These are phyloP conservation scores for Borostomias antarcticus DNA, from an alignment of 2,797 vertebrate genomes.

Conservation along the genomic window DNA sequence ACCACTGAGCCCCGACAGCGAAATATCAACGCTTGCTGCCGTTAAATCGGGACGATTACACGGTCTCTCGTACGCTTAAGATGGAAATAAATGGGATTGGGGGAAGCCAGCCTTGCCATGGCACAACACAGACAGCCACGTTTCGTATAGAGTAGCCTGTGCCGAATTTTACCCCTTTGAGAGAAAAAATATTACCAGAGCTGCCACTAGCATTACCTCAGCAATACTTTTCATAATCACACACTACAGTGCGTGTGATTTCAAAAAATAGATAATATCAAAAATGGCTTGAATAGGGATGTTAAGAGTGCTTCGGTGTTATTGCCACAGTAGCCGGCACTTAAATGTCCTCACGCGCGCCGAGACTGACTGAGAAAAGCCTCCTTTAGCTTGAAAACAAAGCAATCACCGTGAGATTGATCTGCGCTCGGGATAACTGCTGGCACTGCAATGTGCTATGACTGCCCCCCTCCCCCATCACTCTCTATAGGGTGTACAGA, in stretches of 20 bases:
- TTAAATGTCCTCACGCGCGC: conserved; percentile 30
- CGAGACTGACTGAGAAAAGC: conserved; percentile 39
- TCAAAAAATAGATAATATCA: neutral
- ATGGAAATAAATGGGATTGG: conserved; percentile 59
- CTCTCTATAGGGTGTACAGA: conserved; percentile 44
- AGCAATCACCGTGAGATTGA: conserved; percentile 66
- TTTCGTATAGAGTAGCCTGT: too few relatives aligned
- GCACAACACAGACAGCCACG: neutral
- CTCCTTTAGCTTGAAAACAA: conserved; percentile 56
- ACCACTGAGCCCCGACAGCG: conserved; percentile 57
- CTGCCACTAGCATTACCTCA: too few relatives aligned
- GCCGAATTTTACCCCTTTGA: too few relatives aligned
- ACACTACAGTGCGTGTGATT: neutral
- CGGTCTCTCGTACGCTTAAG: conserved; percentile 52
- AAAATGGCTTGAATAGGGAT: neutral
- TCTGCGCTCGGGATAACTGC: conserved; percentile 61
- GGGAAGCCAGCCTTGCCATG: conserved; percentile 43
- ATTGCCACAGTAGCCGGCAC: neutral
- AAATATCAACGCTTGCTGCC: conserved; percentile 70
- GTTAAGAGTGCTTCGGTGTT: neutral
- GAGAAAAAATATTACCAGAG: too few relatives aligned
- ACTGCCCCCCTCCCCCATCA: conserved; percentile 59
- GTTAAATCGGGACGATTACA: conserved; percentile 70
- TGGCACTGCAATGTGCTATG: conserved; percentile 56
- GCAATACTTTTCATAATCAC: neutral